Evolutionary conservation across 2,888 invertebrate genomes (phyloP).

Genomic region (Mesorhabditis sp.): DNA sequence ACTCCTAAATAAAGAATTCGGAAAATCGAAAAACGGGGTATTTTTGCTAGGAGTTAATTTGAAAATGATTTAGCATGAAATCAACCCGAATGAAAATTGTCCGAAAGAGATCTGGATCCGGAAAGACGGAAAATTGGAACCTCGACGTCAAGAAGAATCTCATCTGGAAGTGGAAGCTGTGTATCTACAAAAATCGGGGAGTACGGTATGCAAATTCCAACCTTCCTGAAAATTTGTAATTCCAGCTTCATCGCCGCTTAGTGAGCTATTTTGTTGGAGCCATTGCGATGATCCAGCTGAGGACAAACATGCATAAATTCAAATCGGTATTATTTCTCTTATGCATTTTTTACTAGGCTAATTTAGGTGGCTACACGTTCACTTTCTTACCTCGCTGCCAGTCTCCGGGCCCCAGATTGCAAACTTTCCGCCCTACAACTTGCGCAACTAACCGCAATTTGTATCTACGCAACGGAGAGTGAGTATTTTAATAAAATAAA

Average conservation of each 20-base stretch:
- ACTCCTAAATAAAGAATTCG: constrained; percentile 28
- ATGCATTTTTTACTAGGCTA: too few relatives aligned
- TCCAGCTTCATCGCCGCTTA: neutral
- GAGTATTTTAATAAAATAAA: neutral
- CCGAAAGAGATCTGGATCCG: neutral
- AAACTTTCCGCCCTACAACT: neutral
- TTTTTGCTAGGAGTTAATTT: neutral
- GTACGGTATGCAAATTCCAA: neutral
- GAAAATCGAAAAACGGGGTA: constrained; percentile 11
- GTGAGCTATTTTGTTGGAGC: neutral
- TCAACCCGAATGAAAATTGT: too few relatives aligned
- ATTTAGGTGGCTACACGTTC: neutral
- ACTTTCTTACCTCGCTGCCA: neutral
- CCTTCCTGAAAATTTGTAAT: neutral
- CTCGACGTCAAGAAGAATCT: neutral
- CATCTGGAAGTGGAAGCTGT: neutral
- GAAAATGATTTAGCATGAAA: neutral
- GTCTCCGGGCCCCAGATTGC: neutral
- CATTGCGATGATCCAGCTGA: neutral
- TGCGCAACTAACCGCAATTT: neutral
- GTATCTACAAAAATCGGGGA: neutral
- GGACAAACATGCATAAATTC: neutral
- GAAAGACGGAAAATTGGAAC: neutral
- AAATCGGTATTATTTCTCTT: neutral
- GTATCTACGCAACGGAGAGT: neutral